Base-by-base conservation (phyloP, 92 coral and sea anemone genomes). In the Montipora capitata region DNA sequence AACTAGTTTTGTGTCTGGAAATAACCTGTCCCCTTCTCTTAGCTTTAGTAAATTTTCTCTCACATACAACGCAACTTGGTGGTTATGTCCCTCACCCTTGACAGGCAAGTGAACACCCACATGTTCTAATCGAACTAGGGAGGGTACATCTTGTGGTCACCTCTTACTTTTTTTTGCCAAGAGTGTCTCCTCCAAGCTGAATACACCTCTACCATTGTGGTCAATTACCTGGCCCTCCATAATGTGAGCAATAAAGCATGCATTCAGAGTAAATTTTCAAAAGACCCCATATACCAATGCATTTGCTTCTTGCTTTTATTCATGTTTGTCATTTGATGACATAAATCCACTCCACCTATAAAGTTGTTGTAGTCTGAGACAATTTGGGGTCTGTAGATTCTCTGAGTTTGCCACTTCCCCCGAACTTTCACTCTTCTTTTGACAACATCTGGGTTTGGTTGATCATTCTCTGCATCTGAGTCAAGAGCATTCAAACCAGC, bases 331-430 rank as follows among this genome's bases (percentile, higher is more conserved):
- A 86, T 91, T 76, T 91, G 94, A 48, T 82, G 74, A 42, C 83
- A 89, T 65, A 89, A 80, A 67, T 89, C 75, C 4, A 83, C 93
- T 7, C 93, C 93, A 65, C 93, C 89, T 89, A 84, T 89, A 63
- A 45, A 86, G 44, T 64, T 77, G 72, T 89, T 89, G 85, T 76
- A 89, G 54, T 84, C 79, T 56, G 69, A 49, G 18, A 89, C 89
- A 75, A 84, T 67, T 78, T 77, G 66, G 56, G 92, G 87, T 27
- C 40, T 67, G 88, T 48, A 88, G 69, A 82, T 68, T 54, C 41
- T 70, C 38, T 68, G 49, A 13, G 52, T 68, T 40, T 18, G 52
- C 87, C 79, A 82, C 39, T 15, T 39, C 40, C 79, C 79, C 12
- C n/a, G 38, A 68, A 82, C 78, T 43, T 45, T 82, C 14, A 9